Evolutionary conservation across 2,113 vertebrate genomes (phyloP).

Genomic region (Barnardius zonarius): DNA sequence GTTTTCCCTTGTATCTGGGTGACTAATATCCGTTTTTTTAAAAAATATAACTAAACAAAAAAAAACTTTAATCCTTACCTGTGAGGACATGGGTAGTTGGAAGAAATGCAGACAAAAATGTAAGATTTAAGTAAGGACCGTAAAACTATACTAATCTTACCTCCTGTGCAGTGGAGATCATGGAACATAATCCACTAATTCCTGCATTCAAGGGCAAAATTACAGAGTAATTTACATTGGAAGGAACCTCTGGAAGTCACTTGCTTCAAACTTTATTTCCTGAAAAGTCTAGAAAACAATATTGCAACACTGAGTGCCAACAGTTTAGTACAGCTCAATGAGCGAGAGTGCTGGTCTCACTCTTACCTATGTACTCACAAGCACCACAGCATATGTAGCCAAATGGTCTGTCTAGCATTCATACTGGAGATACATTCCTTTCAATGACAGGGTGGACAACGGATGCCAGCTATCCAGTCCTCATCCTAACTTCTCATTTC

Average conservation of each 20-base stretch:
- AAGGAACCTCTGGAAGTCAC: background rate
- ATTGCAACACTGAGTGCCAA: background rate
- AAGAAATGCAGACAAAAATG: background rate
- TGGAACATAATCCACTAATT: background rate
- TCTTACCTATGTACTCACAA: background rate
- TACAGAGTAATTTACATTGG: background rate
- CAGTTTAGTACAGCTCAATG: background rate
- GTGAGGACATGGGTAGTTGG: background rate
- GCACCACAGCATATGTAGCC: rapidly evolving
- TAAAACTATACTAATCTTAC: background rate
- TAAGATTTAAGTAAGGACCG: background rate
- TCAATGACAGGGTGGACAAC: background rate
- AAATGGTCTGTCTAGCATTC: background rate
- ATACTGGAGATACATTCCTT: background rate
- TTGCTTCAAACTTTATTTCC: background rate
- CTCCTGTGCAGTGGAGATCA: background rate
- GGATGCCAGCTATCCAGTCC: background rate
- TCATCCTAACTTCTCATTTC: background rate
- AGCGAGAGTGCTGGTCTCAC: background rate
- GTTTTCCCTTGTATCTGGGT: background rate
- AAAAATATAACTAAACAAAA: background rate
- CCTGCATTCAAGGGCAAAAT: background rate
- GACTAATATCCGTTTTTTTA: background rate
- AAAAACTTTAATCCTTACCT: background rate
- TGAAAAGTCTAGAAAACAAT: background rate